Evolutionary conservation across 2,888 invertebrate species (phyloP).

Genomic region (Adineta ricciae): DNA sequence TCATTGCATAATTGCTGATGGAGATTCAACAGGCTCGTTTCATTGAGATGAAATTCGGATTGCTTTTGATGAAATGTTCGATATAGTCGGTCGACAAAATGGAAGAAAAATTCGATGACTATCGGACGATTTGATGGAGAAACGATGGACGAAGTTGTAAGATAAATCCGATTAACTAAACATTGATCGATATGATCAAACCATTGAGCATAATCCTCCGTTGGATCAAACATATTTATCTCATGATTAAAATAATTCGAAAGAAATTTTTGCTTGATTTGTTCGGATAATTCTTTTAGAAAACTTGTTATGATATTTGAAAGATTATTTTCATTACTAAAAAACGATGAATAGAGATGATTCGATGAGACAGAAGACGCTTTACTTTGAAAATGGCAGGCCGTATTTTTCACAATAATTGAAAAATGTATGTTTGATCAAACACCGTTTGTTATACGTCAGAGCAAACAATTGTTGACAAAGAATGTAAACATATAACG

Average conservation of each 20-base stretch:
- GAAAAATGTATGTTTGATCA: neutral
- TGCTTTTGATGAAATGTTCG: neutral
- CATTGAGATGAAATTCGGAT: neutral
- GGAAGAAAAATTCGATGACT: neutral
- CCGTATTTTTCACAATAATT: conserved; percentile 22
- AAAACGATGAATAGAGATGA: neutral
- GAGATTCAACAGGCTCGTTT: neutral
- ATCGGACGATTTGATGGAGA: neutral
- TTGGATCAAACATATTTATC: neutral
- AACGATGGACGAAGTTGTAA: neutral
- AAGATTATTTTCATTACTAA: conserved; percentile 8
- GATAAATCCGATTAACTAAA: neutral
- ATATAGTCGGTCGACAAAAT: neutral
- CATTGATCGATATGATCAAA: neutral
- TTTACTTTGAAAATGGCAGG: conserved; percentile 9
- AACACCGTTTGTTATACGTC: neutral
- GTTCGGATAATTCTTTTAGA: neutral
- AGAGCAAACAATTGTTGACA: neutral
- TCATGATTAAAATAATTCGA: conserved; percentile 21
- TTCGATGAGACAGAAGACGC: neutral
- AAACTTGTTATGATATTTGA: neutral
- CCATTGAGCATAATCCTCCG: conserved; percentile 2
- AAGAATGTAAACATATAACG: neutral
- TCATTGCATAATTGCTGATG: neutral
- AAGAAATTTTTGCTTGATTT: neutral